Conservation (phyloP, 2,888 invertebrate species). For the Pterostichus niger region DNA sequence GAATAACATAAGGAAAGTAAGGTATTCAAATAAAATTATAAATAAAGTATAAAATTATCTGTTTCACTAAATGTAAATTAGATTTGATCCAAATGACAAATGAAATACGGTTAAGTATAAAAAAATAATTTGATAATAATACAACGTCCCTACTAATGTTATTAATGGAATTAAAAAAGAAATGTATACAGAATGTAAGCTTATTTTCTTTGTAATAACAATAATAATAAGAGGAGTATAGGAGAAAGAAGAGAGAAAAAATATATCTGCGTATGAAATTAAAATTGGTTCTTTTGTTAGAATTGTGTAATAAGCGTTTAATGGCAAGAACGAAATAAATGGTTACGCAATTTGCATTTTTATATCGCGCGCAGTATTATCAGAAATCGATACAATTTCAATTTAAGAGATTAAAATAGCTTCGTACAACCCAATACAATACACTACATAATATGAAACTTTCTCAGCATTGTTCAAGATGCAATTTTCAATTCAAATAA, state of each 20-base stretch:
- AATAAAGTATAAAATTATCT: too few relatives aligned
- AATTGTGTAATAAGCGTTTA: constrained; percentile 37
- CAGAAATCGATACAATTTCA: constrained; percentile 37
- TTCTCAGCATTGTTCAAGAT: constrained; percentile 34
- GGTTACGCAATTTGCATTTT: constrained; percentile 43
- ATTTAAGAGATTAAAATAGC: constrained; percentile 42
- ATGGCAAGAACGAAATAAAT: constrained; percentile 40
- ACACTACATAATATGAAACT: constrained; percentile 16
- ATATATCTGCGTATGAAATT: not conserved
- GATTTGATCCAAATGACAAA: too few relatives aligned
- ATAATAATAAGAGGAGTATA: too few relatives aligned
- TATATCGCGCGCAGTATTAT: constrained; percentile 12
- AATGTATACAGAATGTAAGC: too few relatives aligned
- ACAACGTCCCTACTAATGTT: too few relatives aligned
- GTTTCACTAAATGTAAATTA: too few relatives aligned
- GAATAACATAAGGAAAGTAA: too few relatives aligned
- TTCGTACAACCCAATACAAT: not conserved
- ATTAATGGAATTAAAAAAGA: too few relatives aligned
- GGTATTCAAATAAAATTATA: too few relatives aligned
- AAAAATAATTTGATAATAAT: too few relatives aligned
- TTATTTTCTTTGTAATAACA: too few relatives aligned
- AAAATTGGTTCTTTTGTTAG: constrained; percentile 31
- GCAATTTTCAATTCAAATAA: constrained; percentile 60
- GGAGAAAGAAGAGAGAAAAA: not conserved
- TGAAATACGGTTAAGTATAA: too few relatives aligned